Conservation (phyloP, 2,113 vertebrate genomes). For the Poeciliopsis prolifica region DNA sequence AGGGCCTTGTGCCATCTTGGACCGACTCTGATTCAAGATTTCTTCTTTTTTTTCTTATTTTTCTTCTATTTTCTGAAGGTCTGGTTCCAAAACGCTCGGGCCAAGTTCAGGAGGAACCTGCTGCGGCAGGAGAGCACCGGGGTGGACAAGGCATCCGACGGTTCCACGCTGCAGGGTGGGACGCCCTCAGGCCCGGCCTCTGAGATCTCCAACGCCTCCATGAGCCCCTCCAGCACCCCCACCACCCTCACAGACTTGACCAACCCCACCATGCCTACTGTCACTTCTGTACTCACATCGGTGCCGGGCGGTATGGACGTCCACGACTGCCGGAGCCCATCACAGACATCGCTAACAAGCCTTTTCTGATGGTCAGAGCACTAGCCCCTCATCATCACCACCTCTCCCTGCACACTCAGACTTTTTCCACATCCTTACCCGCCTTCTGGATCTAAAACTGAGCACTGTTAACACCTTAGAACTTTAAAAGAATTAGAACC, state of each 20-base stretch:
- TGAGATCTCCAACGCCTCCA: slow-evolving; percentile 96
- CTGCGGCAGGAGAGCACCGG: slow-evolving; percentile 96
- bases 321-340: slow-evolving; percentile 94
- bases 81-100: slow-evolving; percentile 98
- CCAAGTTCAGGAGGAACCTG: slow-evolving; percentile 98
- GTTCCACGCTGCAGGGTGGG: slow-evolving; percentile 89
- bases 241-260: slow-evolving; percentile 98
- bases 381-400: not conserved
- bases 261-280: slow-evolving; percentile 96
- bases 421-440: not conserved
- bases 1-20: not conserved
- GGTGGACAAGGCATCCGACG: slow-evolving; percentile 93
- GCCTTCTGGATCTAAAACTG: slow-evolving; percentile 50
- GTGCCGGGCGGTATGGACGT: slow-evolving; percentile 90
- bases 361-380: slow-evolving; percentile 91
- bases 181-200: slow-evolving; percentile 95
- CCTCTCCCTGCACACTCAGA: not conserved
- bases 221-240: slow-evolving; percentile 96
- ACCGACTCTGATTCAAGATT: not conserved
- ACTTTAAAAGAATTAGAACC: slow-evolving; percentile 64
- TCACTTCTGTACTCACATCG: slow-evolving; percentile 94
- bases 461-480: slow-evolving; percentile 50
- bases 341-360: slow-evolving; percentile 97
- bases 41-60: not conserved
- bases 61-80: slow-evolving; percentile 78